A percentile compares a stretch with the other conserved stretches of the same genome.
Evolutionary conservation across 2,888 invertebrate species (phyloP).

Genomic region (Hololepta plana): DNA sequence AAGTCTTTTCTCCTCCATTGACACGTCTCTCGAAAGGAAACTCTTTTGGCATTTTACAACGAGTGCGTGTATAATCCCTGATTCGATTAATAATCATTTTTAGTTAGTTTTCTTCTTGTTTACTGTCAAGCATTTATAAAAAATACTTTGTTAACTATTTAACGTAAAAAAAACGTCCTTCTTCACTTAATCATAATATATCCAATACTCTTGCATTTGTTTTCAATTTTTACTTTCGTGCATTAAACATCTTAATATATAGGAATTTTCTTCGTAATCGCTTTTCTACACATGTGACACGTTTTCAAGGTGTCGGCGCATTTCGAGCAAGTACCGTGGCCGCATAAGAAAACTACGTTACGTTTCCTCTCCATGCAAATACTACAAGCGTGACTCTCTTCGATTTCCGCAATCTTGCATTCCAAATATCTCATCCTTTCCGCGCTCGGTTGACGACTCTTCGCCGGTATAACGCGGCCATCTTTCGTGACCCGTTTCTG

Average conservation of each 20-base stretch:
- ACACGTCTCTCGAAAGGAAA: too few species aligned
- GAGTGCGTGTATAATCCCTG: too few species aligned
- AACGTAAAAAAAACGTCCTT: neutral
- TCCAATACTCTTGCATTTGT: too few species aligned
- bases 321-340: constrained; percentile 66
- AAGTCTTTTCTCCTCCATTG: too few species aligned
- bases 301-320: constrained; percentile 66
- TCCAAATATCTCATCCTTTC: constrained; percentile 49
- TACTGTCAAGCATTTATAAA: too few species aligned
- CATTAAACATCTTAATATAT: constrained; percentile 20
- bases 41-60: too few species aligned
- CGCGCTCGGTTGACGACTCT: constrained; percentile 40
- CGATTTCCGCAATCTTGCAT: constrained; percentile 67
- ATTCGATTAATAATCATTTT: too few species aligned
- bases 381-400: constrained; percentile 69
- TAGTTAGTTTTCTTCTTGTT: too few species aligned
- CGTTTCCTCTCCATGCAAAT: constrained; percentile 75
- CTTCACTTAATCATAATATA: too few species aligned
- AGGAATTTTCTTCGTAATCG: constrained; percentile 53
- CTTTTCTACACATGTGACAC: constrained; percentile 74
- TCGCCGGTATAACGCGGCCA: constrained; percentile 29
- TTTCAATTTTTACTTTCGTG: too few species aligned
- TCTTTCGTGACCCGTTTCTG: constrained; percentile 34
- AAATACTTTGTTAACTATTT: too few species aligned
- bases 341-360: constrained; percentile 75